Percentiles rank a stretch among this genome's conserved stretches.
Evolutionary conservation across 1,140 invertebrate species (phyloP).

Genomic region (Drosophila truncata): DNA sequence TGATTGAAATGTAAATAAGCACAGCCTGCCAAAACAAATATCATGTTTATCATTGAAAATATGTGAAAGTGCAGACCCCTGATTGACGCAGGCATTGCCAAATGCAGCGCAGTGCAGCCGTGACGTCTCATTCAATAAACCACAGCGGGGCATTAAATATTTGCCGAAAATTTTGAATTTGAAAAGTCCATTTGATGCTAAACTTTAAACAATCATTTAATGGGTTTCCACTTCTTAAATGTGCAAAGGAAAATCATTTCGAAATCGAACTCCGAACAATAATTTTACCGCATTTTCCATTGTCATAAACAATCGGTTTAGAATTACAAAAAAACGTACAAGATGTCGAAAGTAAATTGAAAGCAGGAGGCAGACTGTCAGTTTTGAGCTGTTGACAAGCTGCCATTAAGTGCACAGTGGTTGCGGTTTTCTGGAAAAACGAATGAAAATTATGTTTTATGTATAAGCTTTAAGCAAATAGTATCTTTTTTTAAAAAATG

Average conservation of each 20-base stretch:
- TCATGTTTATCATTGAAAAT: constrained; percentile 65
- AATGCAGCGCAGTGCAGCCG: constrained; percentile 19
- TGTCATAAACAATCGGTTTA: constrained; percentile 67
- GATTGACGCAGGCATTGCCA: constrained; percentile 48
- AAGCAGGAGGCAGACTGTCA: constrained; percentile 8
- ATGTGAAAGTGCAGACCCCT: constrained; percentile 50
- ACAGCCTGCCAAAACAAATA: constrained; percentile 69
- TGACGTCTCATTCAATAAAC: constrained; percentile 38
- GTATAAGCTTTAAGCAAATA: neutral
- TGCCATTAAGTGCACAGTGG: constrained; percentile 60
- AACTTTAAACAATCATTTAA: constrained; percentile 21
- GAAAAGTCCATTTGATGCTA: constrained; percentile 8
- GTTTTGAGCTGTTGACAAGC: constrained; percentile 53
- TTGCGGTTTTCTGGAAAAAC: neutral
- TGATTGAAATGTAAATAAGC: constrained; percentile 80
- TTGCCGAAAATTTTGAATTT: constrained; percentile 2
- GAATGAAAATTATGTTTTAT: neutral
- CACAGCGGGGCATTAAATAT: constrained; percentile 35
- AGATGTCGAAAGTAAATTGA: constrained; percentile 34
- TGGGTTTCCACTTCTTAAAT: constrained; percentile 2
- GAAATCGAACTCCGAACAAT: constrained; percentile 19
- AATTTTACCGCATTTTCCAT: constrained; percentile 1
- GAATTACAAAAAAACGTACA: constrained; percentile 50
- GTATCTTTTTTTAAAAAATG: neutral
- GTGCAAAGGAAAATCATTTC: constrained; percentile 23